A percentile compares a stretch with the other conserved stretches of the same genome.
phyloP scores from a whole-genome alignment of 1,140 invertebrate genomes.

The Drosophila sturtevanti region DNA sequence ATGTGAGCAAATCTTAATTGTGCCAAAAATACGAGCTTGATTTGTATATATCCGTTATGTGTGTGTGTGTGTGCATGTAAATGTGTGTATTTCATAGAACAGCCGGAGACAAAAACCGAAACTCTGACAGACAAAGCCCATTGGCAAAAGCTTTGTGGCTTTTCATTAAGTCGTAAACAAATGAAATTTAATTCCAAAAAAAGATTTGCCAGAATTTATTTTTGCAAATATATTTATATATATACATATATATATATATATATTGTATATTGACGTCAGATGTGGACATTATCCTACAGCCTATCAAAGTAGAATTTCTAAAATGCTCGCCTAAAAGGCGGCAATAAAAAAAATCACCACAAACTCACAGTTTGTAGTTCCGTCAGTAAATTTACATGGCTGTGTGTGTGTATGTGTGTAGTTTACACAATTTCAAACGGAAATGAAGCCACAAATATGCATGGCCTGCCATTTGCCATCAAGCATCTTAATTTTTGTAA shows the following conservation, averaged over 20 bases:
- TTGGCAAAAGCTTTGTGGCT: slow-evolving; percentile 72
- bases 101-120: neutral
- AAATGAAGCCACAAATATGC: slow-evolving; percentile 47
- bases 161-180: slow-evolving; percentile 74
- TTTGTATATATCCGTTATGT: slow-evolving; percentile 40
- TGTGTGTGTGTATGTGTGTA: neutral
- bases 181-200: slow-evolving; percentile 71
- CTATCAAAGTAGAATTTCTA: neutral
- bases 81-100: neutral
- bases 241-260: neutral
- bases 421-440: slow-evolving; percentile 33
- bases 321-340: neutral
- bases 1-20: slow-evolving; percentile 77
- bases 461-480: slow-evolving; percentile 24
- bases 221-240: slow-evolving; percentile 33
- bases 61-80: neutral
- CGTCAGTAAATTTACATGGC: slow-evolving; percentile 1
- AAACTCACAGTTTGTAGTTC: neutral
- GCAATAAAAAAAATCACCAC: neutral
- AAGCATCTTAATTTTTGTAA: slow-evolving; percentile 22
- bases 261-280: neutral
- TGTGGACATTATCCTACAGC: neutral
- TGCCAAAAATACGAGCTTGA: slow-evolving; percentile 67
- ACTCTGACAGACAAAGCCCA: slow-evolving; percentile 54
- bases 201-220: slow-evolving; percentile 66